Base-by-base conservation (phyloP, 2,113 vertebrate genomes). In the Gadus chalcogrammus region DNA sequence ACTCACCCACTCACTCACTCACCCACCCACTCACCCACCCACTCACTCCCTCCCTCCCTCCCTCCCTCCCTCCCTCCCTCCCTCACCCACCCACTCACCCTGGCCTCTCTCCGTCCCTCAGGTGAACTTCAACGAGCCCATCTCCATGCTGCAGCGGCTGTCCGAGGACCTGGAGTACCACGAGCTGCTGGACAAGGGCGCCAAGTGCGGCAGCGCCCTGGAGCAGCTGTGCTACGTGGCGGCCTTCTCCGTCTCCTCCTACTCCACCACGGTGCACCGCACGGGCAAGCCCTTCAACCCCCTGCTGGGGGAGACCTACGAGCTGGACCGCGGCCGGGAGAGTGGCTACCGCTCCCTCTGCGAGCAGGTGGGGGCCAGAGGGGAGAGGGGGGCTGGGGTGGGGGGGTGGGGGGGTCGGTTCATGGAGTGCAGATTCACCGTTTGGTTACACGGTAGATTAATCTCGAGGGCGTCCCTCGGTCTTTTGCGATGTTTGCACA, bases 221-320 rank as follows among this genome's bases (percentile, higher is more conserved):
- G 96, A 98, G 89, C 97, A 98, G 86, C 90, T 98, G 72, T 98
- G 97, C 78, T 95, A 96, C 0, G 95, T 98, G 74, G 95, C 96
- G 0, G 96, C 96, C 73, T 98, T 98, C 89, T 96, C 96, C 0
- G 94, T 98, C 61, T 98, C 97, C 0, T 98, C 97, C 64, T 98
- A 98, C 80, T 98, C 97, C 24, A 98, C 97, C 73, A 98, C 97
- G 0, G 95, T 98, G 76, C 93, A 94, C 90, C 97, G 97, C 68
- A 96, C 94, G n/a, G 96, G 95, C 87, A 98, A 98, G 81, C 97
- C 97, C 82, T 98, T 98, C 91, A 98, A 98, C 88, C 95, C 97
- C 0, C 90, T 98, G 75, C 93, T 98, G 73, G 97, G 96, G 3
- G 97, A 98, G 79, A 98, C 97, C 0, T 98, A 93, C 0, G 97